Evolutionary conservation across 1,140 invertebrate species (phyloP), one percentile per base, ranked within the genome.

Genomic region (Monomorium pharaonis): DNA sequence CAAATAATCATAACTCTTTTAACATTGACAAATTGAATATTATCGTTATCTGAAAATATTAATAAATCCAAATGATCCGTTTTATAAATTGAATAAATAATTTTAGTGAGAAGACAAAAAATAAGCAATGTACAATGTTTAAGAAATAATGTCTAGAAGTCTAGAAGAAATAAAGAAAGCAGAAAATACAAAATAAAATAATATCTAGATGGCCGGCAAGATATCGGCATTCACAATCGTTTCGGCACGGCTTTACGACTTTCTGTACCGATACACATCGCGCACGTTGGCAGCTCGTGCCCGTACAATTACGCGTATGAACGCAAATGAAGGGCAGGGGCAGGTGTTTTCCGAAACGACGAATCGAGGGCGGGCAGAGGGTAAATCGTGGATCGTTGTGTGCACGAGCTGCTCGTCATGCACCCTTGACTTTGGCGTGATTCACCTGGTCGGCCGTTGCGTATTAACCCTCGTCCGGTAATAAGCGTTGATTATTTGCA

Each of bases 361-460:
- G 85, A 89, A 87, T 77, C 76, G 86, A 75, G 88, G 72, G 88
- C 75, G 88, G 86, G 56, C 84, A 86, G 91, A 90, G 92, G 92
- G 92, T 87, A 92, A 94, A 94, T 93, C 92, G 93, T 92, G 91
- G 92, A 92, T 94, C 92, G 92, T 92, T 87, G 89, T 85, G 54
- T 85, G 89, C 89, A 89, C 89, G 89, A 86, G 85, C 69, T 85
- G 69, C 67, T 90, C 93, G 94, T 95, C 94, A 95, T 94, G 95
- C 91, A 87, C 89, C 89, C 86, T 84, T 95, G 93, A 94, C 88
- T 86, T 84, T 91, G 94, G 93, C 94, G 94, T 95, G 94, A 95
- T 95, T 95, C 95, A 95, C 95, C 95, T 95, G 94, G 94, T 86
- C 85, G 91, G 72, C 94, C 92, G 94, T 95, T 94, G 93, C 91